A percentile compares a stretch with the other conserved stretches of the same genome.
Conservation (phyloP, 2,797 vertebrate genomes). For the Gallinago nigripennis region DNA sequence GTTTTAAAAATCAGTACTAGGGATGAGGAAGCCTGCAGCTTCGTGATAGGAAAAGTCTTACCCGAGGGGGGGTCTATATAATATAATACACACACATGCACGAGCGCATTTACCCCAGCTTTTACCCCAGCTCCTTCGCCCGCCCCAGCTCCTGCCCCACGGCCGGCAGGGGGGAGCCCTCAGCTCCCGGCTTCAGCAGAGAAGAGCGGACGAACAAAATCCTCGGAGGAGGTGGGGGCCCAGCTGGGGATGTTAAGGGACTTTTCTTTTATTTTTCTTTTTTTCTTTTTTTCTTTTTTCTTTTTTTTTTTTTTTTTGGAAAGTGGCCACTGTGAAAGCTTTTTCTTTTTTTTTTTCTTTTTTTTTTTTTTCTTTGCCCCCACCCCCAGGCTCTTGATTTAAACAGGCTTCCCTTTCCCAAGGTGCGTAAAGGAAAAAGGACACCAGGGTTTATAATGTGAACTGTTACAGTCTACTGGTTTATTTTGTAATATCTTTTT, state of each 20-base stretch:
- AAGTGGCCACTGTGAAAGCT: slow-evolving; percentile 55
- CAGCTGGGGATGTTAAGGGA: neutral
- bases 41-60: neutral
- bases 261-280: neutral
- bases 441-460: slow-evolving; percentile 74
- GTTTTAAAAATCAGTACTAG: slow-evolving; percentile 6
- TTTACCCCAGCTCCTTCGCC: neutral
- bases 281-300: neutral
- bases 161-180: neutral
- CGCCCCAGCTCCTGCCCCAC: neutral
- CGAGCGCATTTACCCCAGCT: neutral
- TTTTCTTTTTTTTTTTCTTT: neutral
- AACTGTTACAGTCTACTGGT: slow-evolving; percentile 76
- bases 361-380: rapidly evolving
- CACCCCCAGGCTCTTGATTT: neutral
- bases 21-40: slow-evolving; percentile 19
- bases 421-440: slow-evolving; percentile 56
- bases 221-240: neutral
- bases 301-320: neutral
- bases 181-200: slow-evolving; percentile 35
- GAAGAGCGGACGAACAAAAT: slow-evolving; percentile 12
- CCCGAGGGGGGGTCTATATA: neutral
- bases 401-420: slow-evolving; percentile 65
- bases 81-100: slow-evolving; percentile 63
- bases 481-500: slow-evolving; percentile 61